A percentile compares a stretch with the other conserved stretches of the same genome.
Evolutionary conservation across 2,888 invertebrate genomes (phyloP).

Genomic region (Heliconius aoede): DNA sequence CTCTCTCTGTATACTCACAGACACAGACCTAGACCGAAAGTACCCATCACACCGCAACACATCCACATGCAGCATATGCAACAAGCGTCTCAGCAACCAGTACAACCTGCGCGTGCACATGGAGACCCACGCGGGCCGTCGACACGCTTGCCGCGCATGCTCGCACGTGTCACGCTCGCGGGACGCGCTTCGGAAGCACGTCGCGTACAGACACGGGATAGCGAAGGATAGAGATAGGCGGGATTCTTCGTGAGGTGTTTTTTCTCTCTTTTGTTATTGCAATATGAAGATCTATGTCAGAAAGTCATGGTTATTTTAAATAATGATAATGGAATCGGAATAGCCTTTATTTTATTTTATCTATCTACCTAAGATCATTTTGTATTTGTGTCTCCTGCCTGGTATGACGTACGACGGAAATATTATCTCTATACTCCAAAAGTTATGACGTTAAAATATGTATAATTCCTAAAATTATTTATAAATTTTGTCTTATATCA

Average conservation of each 20-base stretch:
- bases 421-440: too few relatives aligned
- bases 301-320: too few relatives aligned
- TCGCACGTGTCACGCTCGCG: slow-evolving; percentile 93
- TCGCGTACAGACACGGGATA: slow-evolving; percentile 91
- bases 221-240: slow-evolving; percentile 21
- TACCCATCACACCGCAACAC: slow-evolving; percentile 62
- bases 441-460: too few relatives aligned
- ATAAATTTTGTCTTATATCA: too few relatives aligned
- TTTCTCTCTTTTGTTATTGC: too few relatives aligned
- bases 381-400: too few relatives aligned
- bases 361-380: too few relatives aligned
- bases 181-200: slow-evolving; percentile 94
- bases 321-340: too few relatives aligned
- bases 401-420: too few relatives aligned
- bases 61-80: slow-evolving; percentile 91
- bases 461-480: too few relatives aligned
- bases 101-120: slow-evolving; percentile 95
- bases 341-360: too few relatives aligned
- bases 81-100: slow-evolving; percentile 94
- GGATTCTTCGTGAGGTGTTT: background rate
- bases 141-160: slow-evolving; percentile 94
- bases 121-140: slow-evolving; percentile 94
- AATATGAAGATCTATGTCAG: too few relatives aligned
- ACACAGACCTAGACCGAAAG: slow-evolving; percentile 67
- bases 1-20: slow-evolving; percentile 52